Conservation (phyloP, 2,797 vertebrate genomes). For the Halcyon badia region DNA sequence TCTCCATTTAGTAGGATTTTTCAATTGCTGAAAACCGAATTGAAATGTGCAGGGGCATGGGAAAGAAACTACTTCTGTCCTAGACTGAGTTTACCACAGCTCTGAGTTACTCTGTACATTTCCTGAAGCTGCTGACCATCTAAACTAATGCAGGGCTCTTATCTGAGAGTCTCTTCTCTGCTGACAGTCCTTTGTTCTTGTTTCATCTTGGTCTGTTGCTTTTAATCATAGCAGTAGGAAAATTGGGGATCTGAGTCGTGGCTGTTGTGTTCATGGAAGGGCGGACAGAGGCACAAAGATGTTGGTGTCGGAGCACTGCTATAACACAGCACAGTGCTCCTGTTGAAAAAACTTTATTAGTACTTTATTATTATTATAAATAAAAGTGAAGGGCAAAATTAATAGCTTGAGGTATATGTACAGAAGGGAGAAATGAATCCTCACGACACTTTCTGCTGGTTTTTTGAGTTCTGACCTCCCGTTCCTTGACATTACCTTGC, state of each 20-base stretch:
- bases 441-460: not conserved
- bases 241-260: not conserved
- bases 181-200: not conserved
- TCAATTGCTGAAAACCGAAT: not conserved
- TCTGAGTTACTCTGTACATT: not conserved
- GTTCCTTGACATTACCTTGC: not conserved
- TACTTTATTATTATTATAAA: not conserved
- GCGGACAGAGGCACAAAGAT: not conserved
- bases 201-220: not conserved
- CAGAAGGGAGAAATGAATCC: not conserved
- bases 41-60: not conserved
- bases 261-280: not conserved
- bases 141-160: not conserved
- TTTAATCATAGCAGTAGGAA: not conserved
- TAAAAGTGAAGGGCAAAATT: not conserved
- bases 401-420: not conserved
- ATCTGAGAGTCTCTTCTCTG: not conserved
- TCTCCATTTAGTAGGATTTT: not conserved
- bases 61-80: not conserved
- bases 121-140: not conserved
- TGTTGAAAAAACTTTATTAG: not conserved
- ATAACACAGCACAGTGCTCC: not conserved
- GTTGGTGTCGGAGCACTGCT: not conserved
- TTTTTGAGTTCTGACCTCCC: not conserved
- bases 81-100: not conserved